These are phyloP conservation scores for Drosophila neoperkinsi DNA, from an alignment of 2,888 invertebrate genomes.

Conservation along the genomic window DNA sequence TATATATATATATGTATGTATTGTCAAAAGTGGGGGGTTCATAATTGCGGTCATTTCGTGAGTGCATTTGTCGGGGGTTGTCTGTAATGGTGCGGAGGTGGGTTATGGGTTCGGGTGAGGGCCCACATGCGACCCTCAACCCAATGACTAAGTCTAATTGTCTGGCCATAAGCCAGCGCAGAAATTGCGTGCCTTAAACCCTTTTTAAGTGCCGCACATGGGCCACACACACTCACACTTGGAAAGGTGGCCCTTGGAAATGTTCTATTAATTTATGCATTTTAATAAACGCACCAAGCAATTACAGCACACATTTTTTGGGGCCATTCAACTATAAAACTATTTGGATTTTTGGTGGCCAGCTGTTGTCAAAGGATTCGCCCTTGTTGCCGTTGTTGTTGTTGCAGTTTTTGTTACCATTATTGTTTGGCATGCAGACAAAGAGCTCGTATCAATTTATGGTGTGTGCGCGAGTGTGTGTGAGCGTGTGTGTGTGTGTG, in stretches of 20 bases:
- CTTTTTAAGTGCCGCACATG: conserved; percentile 64
- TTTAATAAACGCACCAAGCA: conserved; percentile 80
- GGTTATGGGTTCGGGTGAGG: conserved; percentile 4
- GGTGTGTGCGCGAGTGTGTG: conserved; percentile 17
- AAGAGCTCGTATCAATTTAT: conserved; percentile 65
- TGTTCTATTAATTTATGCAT: conserved; percentile 81
- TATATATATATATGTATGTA: conserved; percentile 20
- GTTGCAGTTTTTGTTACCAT: conserved; percentile 23
- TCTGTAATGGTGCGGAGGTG: conserved; percentile 19
- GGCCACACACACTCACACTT: conserved; percentile 16
- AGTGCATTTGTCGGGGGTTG: conserved; percentile 67
- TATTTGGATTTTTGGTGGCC: conserved; percentile 47
- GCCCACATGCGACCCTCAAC: conserved; percentile 10
- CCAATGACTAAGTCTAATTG: conserved; percentile 51
- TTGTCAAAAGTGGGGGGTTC: conserved; percentile 43
- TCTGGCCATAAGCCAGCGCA: conserved; percentile 57
- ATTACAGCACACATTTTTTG: conserved; percentile 66
- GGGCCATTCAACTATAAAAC: conserved; percentile 45
- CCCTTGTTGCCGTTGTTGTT: conserved; percentile 19
- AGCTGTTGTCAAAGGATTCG: conserved; percentile 76
- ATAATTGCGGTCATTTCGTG: conserved; percentile 81
- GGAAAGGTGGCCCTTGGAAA: conserved; percentile 46
- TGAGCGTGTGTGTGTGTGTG: conserved; percentile 7
- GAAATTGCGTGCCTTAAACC: conserved; percentile 57
- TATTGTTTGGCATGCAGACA: conserved; percentile 61